Base-by-base conservation (phyloP, 2,888 invertebrate genomes). In the Archips xylosteana region DNA sequence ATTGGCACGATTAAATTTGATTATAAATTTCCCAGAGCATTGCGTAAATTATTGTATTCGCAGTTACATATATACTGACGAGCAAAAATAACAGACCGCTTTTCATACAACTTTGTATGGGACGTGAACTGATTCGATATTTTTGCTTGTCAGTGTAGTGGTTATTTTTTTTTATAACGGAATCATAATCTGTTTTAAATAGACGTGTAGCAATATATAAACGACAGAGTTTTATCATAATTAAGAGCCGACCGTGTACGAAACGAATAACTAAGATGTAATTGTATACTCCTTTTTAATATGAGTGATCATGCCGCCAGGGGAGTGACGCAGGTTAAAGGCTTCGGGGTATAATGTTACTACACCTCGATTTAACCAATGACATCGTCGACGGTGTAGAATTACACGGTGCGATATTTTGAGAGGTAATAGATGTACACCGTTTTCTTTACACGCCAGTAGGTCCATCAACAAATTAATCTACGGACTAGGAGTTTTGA, bases 401-500 rank as follows among this genome's bases (percentile, higher is more conserved):
- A 86, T 91, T 91, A 88, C 89, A 88, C 79, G 86, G 87, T 87
- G 88, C 87, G 84, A 88, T 89, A 87, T 89, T 89, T 89, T 86
- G 85, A 89, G 82, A 85, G 82, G 84, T 89, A 89, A 91, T 91
- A 90, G 88, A 88, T 85, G 88, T 86, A 89, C 87, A 86, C 82
- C 82, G 83, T 87, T 87, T 87, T 84, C 83, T 83, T 89, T 85
- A 89, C 87, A 86, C 89, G 81, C 80, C 86, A 87, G 71, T 81
- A 86, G 82, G 79, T 88, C 84, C 81, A 85, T 87, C 86, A 85
- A 87, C 86, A 86, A 83, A 86, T 86, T 86, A 85, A 83, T 83
- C 85, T 83, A 81, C 80, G 81, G 85, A 83, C 87, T 89, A 86
- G 89, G 86, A 89, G 88, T 88, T 86, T 86, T 82, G 83, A 87